Conservation (phyloP, 1,140 invertebrate species). For the Gonioctena quinquepunctata region DNA sequence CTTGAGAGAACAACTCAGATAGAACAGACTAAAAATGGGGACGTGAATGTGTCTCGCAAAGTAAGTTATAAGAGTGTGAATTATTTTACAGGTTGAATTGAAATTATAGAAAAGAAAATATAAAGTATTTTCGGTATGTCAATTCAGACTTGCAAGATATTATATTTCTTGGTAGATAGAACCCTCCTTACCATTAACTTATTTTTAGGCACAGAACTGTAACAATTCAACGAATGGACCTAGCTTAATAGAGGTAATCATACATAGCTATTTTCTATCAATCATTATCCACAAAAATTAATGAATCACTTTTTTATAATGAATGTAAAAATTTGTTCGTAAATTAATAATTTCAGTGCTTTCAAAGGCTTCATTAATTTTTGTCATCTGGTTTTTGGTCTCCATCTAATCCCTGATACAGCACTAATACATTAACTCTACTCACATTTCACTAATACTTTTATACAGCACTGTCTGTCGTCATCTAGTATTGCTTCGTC, state of each 20-base stretch:
- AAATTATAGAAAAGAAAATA: background rate
- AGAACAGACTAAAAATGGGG: constrained; percentile 29
- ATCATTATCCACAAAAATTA: too few relatives aligned
- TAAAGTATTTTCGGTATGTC: too few relatives aligned
- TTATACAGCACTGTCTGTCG: constrained; percentile 25
- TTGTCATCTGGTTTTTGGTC: background rate
- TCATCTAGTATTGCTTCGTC: constrained; percentile 28
- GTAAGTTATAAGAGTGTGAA: constrained; percentile 16
- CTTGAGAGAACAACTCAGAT: constrained; percentile 26
- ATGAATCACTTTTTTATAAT: background rate
- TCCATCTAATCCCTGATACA: background rate
- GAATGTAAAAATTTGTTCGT: background rate
- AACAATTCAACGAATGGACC: constrained; percentile 18
- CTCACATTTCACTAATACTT: constrained; percentile 5
- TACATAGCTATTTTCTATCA: too few relatives aligned
- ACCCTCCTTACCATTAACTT: background rate
- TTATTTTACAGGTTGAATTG: background rate
- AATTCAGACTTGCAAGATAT: too few relatives aligned
- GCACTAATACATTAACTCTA: background rate
- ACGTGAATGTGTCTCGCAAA: constrained; percentile 22
- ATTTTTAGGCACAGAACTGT: constrained; percentile 17
- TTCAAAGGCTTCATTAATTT: background rate
- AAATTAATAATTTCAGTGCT: background rate
- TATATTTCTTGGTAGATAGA: background rate
- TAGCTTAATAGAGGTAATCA: constrained; percentile 18